phyloP scores from a whole-genome alignment of 2,113 vertebrate genomes.

The Vidua chalybeata region DNA sequence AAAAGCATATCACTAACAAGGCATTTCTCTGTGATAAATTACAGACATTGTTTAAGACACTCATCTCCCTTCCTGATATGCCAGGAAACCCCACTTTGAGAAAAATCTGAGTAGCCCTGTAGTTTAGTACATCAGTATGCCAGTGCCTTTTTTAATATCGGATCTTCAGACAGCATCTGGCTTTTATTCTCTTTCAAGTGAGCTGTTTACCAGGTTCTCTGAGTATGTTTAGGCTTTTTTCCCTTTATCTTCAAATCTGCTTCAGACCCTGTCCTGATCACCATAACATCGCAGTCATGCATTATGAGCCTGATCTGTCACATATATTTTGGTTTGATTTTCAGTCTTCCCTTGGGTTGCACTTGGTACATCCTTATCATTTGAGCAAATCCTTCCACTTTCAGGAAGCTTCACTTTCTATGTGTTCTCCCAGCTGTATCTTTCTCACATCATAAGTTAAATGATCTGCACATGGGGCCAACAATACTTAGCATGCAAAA shows the following conservation, averaged over 20 bases:
- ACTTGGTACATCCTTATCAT: not conserved
- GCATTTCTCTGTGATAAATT: not conserved
- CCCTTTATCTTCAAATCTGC: not conserved
- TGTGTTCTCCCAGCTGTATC: not conserved
- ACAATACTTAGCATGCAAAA: not conserved
- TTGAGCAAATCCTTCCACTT: not conserved
- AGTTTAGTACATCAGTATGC: not conserved
- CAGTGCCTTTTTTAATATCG: not conserved
- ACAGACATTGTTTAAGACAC: not conserved
- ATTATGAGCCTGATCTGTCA: not conserved
- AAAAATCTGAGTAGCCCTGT: not conserved
- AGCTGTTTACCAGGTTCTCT: not conserved
- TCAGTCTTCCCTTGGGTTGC: not conserved
- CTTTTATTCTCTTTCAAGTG: not conserved
- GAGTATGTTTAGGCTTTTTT: not conserved
- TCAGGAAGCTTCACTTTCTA: not conserved
- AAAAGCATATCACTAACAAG: not conserved
- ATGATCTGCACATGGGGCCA: not conserved
- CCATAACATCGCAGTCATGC: not conserved
- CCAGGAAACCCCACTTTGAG: not conserved
- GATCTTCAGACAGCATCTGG: not conserved
- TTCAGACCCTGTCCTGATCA: not conserved
- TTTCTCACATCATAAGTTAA: not conserved
- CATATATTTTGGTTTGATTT: not conserved
- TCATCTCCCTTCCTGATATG: not conserved